Percentiles rank a stretch among this genome's conserved stretches.
These are phyloP conservation scores for Conus ventricosus DNA, from an alignment of 1,140 invertebrate species.

Conservation along the genomic window DNA sequence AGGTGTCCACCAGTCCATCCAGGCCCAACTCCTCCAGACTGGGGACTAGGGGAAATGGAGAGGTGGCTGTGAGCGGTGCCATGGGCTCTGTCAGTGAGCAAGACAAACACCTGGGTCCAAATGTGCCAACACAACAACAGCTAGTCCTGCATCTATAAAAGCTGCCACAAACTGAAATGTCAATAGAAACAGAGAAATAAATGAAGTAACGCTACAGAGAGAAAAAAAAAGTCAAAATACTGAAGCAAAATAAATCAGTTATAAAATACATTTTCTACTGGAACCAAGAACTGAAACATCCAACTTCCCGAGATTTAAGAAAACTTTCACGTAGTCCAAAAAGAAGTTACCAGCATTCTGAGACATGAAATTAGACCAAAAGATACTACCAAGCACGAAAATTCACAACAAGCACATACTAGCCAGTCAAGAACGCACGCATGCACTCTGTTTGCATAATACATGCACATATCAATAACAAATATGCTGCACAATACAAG, in stretches of 20 bases:
- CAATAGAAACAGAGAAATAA: constrained; percentile 1
- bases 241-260: not conserved
- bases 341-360: too few relatives aligned
- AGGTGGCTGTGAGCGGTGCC: not conserved
- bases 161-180: not conserved
- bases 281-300: too few relatives aligned
- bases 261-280: too few relatives aligned
- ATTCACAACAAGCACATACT: too few relatives aligned
- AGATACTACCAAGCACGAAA: too few relatives aligned
- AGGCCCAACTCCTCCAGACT: constrained; percentile 26
- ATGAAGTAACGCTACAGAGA: not conserved
- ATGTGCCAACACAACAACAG: constrained; percentile 8
- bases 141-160: constrained; percentile 1
- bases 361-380: too few relatives aligned
- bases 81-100: constrained; percentile 30
- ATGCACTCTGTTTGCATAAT: too few relatives aligned
- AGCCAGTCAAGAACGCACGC: too few relatives aligned
- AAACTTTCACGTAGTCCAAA: too few relatives aligned
- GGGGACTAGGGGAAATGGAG: not conserved
- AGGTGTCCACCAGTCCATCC: constrained; percentile 33
- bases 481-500: constrained; percentile 35
- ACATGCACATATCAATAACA: not conserved
- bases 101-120: constrained; percentile 8
- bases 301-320: too few relatives aligned
- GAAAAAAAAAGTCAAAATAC: not conserved